Evolutionary conservation across 2,888 invertebrate genomes (phyloP).

Genomic region (Pyrgus malvae): DNA sequence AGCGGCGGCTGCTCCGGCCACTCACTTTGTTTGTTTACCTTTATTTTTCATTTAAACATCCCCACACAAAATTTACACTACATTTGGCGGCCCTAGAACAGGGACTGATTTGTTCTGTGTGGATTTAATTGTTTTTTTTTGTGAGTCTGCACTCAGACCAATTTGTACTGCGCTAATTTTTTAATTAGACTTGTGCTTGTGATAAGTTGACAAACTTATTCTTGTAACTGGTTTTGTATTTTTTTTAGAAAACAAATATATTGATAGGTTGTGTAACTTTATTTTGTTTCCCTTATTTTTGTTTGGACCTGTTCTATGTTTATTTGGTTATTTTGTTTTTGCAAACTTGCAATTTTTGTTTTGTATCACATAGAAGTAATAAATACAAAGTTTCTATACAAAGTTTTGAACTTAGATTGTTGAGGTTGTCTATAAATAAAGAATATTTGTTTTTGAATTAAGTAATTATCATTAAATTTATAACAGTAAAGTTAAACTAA

Average conservation of each 20-base stretch:
- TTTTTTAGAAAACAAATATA: neutral
- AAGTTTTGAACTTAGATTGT: neutral
- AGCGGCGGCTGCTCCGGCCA: too few species aligned
- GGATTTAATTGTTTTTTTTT: neutral
- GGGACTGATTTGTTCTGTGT: too few species aligned
- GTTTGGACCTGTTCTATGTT: neutral
- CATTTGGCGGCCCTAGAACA: too few species aligned
- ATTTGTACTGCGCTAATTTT: too few species aligned
- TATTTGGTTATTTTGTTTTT: neutral
- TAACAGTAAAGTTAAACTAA: too few species aligned
- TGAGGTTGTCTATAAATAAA: neutral
- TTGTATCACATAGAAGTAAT: neutral
- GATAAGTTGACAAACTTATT: conserved; percentile 1
- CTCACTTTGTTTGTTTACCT: too few species aligned
- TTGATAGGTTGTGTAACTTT: neutral
- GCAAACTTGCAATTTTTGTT: neutral
- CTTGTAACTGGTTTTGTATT: neutral
- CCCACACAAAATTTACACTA: too few species aligned
- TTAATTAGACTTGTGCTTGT: neutral
- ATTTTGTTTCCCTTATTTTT: neutral
- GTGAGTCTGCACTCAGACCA: too few species aligned
- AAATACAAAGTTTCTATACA: neutral
- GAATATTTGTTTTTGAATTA: too few species aligned
- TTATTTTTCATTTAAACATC: too few species aligned
- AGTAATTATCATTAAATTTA: too few species aligned